Evolutionary conservation across 2,888 invertebrate genomes (phyloP).

Genomic region (Seladonia tumulorum): DNA sequence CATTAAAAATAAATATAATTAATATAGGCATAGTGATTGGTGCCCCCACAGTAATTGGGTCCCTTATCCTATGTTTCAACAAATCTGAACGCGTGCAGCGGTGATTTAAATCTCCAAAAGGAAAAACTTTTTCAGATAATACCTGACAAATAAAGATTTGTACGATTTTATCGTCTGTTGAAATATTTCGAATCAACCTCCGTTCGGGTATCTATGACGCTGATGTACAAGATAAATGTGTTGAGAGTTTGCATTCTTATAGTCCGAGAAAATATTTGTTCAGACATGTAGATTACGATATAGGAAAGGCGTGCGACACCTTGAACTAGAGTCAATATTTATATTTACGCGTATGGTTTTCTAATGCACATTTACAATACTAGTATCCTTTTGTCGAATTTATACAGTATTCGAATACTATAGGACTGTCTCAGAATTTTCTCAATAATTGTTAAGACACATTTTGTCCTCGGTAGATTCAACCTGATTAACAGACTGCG

Average conservation of each 20-base stretch:
- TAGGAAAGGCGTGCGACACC: neutral
- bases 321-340: neutral
- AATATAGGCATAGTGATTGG: too few relatives aligned
- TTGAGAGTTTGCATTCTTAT: neutral
- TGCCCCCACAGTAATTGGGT: too few relatives aligned
- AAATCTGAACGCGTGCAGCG: neutral
- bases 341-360: neutral
- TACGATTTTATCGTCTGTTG: neutral
- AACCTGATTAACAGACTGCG: too few relatives aligned
- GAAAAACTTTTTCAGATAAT: neutral
- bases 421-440: too few relatives aligned
- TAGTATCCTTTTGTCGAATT: neutral
- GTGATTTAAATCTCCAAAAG: neutral
- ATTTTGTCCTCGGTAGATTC: too few relatives aligned
- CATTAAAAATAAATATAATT: too few relatives aligned
- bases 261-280: neutral
- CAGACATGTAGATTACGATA: neutral
- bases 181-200: neutral
- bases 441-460: too few relatives aligned
- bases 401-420: too few relatives aligned
- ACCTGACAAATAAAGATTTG: neutral
- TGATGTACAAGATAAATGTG: neutral
- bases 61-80: neutral
- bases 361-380: neutral
- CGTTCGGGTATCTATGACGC: neutral